Conservation (phyloP, 2,797 vertebrate genomes). For the Aerospiza tachiro region DNA sequence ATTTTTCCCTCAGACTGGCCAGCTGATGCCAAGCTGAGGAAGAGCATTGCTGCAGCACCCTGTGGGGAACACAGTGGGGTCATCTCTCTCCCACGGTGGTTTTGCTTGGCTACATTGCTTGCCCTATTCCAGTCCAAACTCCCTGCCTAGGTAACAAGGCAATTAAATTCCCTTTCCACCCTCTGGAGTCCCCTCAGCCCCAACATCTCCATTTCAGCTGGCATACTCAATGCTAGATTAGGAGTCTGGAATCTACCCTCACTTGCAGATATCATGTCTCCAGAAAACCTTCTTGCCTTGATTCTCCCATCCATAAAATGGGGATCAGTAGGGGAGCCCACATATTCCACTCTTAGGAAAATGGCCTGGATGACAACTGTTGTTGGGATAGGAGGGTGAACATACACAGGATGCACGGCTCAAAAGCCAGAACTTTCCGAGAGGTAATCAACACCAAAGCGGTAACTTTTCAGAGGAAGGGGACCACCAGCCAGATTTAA, state of each 20-base stretch:
- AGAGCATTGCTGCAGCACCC: neutral
- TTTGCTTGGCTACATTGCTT: neutral
- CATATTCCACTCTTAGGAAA: neutral
- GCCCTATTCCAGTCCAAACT: neutral
- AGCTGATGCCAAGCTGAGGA: neutral
- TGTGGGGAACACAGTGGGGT: accelerated
- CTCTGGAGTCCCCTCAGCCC: neutral
- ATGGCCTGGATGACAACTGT: neutral
- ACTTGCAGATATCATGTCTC: neutral
- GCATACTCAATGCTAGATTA: neutral
- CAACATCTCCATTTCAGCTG: neutral
- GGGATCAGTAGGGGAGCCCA: neutral
- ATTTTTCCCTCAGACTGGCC: neutral
- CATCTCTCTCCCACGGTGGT: accelerated
- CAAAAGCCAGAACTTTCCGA: neutral
- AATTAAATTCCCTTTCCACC: neutral
- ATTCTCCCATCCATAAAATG: neutral
- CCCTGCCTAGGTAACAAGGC: neutral
- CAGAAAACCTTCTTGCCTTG: neutral
- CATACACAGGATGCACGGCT: accelerated
- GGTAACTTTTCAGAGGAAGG: neutral
- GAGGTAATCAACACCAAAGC: neutral
- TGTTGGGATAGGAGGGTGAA: neutral
- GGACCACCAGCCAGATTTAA: neutral
- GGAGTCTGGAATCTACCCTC: neutral